Evolutionary conservation across 2,113 vertebrate genomes (phyloP).

Genomic region (Paradisaea rubra): DNA sequence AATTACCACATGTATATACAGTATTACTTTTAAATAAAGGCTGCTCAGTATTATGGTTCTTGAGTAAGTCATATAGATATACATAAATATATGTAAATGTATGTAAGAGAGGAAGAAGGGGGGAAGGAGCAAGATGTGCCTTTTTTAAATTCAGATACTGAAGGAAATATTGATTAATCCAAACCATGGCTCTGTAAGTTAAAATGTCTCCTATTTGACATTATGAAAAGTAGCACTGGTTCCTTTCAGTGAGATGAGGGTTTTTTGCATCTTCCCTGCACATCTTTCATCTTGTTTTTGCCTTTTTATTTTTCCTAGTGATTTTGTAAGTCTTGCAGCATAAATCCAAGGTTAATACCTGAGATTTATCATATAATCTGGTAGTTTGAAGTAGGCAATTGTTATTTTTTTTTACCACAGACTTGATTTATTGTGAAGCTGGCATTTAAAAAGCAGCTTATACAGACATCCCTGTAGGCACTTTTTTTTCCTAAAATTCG

Average conservation of each 20-base stretch:
- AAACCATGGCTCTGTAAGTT: neutral
- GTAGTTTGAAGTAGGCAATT: slow-evolving; percentile 30
- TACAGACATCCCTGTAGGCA: slow-evolving; percentile 44
- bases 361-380: slow-evolving; percentile 44
- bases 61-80: neutral
- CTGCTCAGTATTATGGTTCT: neutral
- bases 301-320: neutral
- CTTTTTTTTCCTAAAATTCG: neutral
- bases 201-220: neutral
- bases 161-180: neutral
- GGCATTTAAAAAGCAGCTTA: slow-evolving; percentile 54
- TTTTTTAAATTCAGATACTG: neutral
- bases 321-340: neutral
- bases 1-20: neutral
- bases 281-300: neutral
- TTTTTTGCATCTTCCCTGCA: neutral
- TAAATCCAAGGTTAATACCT: slow-evolving; percentile 48
- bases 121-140: neutral
- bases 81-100: neutral
- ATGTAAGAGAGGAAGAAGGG: neutral
- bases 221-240: neutral
- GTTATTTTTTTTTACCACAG: slow-evolving; percentile 35
- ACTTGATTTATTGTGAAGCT: slow-evolving; percentile 41
- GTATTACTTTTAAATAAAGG: neutral
- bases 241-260: neutral